phyloP scores from a whole-genome alignment of 2,888 invertebrate species.

The Torymus auratus region DNA sequence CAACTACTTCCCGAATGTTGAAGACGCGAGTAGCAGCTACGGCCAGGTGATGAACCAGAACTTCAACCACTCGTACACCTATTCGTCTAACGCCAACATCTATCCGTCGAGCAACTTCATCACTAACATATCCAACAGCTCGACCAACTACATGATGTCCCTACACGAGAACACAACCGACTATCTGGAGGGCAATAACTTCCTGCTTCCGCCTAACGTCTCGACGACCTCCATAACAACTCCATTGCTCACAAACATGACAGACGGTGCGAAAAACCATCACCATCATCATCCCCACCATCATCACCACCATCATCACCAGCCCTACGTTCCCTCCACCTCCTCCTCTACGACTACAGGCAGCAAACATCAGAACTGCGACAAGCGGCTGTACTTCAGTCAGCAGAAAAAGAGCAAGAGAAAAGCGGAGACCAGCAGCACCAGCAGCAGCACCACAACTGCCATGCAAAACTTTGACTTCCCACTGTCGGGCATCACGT shows the following conservation, averaged over 20 bases:
- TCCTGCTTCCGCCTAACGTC: conserved; percentile 71
- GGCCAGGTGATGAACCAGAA: conserved; percentile 75
- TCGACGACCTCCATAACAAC: conserved; percentile 64
- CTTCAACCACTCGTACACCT: conserved; percentile 72
- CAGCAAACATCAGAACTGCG: conserved; percentile 72
- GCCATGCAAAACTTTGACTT: conserved; percentile 72
- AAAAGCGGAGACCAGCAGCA: conserved; percentile 63
- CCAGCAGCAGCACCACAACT: background rate
- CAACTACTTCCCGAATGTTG: conserved; percentile 73
- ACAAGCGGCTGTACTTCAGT: conserved; percentile 68
- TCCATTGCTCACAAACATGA: conserved; percentile 57
- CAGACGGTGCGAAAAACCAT: conserved; percentile 55
- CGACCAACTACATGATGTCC: conserved; percentile 74
- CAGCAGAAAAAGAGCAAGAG: conserved; percentile 71
- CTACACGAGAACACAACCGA: conserved; percentile 72
- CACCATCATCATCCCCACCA: conserved; percentile 53
- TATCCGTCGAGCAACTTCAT: conserved; percentile 74
- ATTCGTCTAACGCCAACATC: conserved; percentile 73
- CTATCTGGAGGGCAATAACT: conserved; percentile 72
- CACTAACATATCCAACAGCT: conserved; percentile 72
- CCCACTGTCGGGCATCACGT: conserved; percentile 69
- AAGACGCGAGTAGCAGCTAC: conserved; percentile 68
- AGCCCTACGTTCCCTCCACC: conserved; percentile 59
- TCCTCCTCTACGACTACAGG: too few relatives aligned
- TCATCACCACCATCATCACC: conserved; percentile 46